These are phyloP conservation scores for Spodoptera exigua DNA, from an alignment of 2,888 invertebrate genomes.

Conservation along the genomic window DNA sequence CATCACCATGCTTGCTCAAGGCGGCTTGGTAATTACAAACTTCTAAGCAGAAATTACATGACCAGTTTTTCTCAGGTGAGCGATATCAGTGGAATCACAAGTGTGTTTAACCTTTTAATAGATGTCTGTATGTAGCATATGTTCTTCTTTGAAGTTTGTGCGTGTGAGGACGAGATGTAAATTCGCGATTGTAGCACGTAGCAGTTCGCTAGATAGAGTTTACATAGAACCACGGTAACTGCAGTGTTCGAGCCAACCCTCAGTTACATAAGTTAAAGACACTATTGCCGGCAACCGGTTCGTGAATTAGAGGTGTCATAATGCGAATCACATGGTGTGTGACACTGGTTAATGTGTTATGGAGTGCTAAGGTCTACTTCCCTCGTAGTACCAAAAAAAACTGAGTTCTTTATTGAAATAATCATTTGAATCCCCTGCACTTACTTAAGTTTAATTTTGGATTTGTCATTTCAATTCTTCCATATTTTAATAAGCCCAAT, in stretches of 20 bases:
- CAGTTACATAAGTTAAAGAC: conserved; percentile 61
- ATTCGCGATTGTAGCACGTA: conserved; percentile 36
- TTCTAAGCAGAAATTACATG: too few species aligned
- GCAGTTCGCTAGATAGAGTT: conserved; percentile 46
- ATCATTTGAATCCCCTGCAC: too few species aligned
- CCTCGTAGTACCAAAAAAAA: too few species aligned
- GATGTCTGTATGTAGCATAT: conserved; percentile 19
- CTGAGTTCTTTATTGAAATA: too few species aligned
- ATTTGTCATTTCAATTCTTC: too few species aligned
- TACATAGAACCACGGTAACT: conserved; percentile 49
- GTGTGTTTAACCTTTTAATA: too few species aligned
- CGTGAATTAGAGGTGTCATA: conserved; percentile 63
- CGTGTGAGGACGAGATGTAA: conserved; percentile 25
- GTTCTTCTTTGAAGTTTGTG: conserved; percentile 48
- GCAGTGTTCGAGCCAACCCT: conserved; percentile 37
- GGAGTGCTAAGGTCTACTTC: conserved; percentile 3
- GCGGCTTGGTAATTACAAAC: too few species aligned
- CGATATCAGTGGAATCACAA: too few species aligned
- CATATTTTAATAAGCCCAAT: too few species aligned
- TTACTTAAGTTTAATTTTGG: too few species aligned
- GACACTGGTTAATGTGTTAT: conserved; percentile 20
- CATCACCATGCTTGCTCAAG: too few species aligned
- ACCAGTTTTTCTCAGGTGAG: too few species aligned
- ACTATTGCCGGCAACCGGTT: conserved; percentile 66
- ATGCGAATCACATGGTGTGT: conserved; percentile 66